phyloP scores from a whole-genome alignment of 2,888 invertebrate species.

The Caenorhabditis afra region DNA sequence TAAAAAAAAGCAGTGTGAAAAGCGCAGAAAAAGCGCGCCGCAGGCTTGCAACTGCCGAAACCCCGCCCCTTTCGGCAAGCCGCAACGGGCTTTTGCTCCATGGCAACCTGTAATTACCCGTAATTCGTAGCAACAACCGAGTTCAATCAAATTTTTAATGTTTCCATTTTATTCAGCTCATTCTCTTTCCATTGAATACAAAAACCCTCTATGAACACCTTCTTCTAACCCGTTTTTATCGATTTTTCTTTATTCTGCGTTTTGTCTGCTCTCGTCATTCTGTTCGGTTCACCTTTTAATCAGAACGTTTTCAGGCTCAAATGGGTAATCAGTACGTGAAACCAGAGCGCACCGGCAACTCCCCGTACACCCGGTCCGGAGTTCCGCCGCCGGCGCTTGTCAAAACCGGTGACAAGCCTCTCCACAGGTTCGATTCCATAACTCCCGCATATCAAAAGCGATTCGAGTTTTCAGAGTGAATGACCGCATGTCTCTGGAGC shows the following conservation, averaged over 20 bases:
- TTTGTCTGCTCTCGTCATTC: not conserved
- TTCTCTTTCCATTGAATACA: not conserved
- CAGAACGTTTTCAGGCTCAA: conserved; percentile 21
- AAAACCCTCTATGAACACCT: not conserved
- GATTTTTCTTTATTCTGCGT: conserved; percentile 1
- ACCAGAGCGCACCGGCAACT: conserved; percentile 75
- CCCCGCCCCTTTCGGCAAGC: conserved; percentile 43
- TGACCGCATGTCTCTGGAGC: conserved; percentile 79
- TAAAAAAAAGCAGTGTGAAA: not conserved
- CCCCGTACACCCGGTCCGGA: conserved; percentile 79
- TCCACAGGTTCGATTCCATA: conserved; percentile 67
- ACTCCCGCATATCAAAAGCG: too few relatives aligned
- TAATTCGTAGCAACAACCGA: not conserved
- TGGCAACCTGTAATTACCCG: conserved; percentile 27
- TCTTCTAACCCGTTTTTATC: not conserved
- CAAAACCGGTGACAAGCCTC: conserved; percentile 74
- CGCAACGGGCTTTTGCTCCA: conserved; percentile 52
- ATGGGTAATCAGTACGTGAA: conserved; percentile 79
- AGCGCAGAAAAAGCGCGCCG: conserved; percentile 29
- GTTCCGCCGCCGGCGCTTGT: conserved; percentile 75
- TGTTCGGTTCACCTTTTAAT: not conserved
- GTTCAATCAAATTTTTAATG: not conserved
- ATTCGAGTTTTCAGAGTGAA: conserved; percentile 66
- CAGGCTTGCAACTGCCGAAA: conserved; percentile 15
- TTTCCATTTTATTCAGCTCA: not conserved